Percentiles rank a stretch among this genome's conserved stretches.
phyloP scores from a whole-genome alignment of 2,113 vertebrate species.

The Tichodroma muraria region DNA sequence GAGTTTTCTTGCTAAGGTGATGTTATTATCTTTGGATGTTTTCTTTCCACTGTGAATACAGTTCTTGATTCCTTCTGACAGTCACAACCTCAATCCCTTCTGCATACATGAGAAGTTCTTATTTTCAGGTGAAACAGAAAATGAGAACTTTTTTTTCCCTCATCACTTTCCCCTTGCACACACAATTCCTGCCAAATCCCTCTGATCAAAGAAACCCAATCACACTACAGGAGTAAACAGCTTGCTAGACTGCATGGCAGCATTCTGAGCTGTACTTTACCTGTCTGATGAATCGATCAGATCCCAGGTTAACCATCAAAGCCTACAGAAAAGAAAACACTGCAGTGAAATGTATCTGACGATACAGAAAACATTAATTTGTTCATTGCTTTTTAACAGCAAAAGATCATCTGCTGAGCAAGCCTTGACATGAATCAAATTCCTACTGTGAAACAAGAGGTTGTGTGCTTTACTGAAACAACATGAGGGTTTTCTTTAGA shows the following conservation, averaged over 20 bases:
- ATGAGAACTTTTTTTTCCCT: not conserved
- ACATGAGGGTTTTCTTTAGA: not conserved
- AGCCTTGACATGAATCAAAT: not conserved
- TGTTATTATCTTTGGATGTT: not conserved
- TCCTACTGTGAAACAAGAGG: not conserved
- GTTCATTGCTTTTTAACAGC: not conserved
- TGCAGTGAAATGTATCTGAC: not conserved
- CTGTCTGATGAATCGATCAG: constrained; percentile 96
- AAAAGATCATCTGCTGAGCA: not conserved
- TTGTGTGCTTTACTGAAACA: not conserved
- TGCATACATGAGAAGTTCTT: not conserved
- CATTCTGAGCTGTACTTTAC: constrained; percentile 55
- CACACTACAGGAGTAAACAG: not conserved
- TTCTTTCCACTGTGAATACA: not conserved
- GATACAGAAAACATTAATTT: not conserved
- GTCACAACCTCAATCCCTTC: not conserved
- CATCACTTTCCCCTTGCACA: not conserved
- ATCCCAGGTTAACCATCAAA: constrained; percentile 95
- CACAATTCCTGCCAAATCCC: not conserved
- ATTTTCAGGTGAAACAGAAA: not conserved
- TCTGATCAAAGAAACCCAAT: not conserved
- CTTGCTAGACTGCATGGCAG: not conserved
- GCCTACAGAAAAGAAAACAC: constrained; percentile 73
- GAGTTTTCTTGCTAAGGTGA: not conserved
- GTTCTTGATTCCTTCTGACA: not conserved